Evolutionary conservation across 2,113 vertebrate genomes (phyloP).

Genomic region (Anoura caudifer): DNA sequence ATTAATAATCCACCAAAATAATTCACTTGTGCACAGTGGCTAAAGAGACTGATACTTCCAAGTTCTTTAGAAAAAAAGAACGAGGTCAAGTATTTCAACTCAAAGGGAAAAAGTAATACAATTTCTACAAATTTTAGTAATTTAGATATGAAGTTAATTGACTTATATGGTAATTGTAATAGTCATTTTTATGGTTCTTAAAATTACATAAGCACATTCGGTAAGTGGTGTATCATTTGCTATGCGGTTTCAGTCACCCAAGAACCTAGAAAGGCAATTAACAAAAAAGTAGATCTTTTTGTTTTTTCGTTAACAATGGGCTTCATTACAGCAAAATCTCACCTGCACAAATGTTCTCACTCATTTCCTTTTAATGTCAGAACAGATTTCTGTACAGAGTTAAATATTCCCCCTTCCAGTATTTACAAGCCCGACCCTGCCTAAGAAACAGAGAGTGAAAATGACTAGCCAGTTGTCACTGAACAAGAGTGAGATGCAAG

Average conservation of each 20-base stretch:
- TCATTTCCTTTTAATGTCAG: conserved; percentile 50
- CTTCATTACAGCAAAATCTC: conserved; percentile 49
- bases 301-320: background rate
- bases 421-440: conserved; percentile 49
- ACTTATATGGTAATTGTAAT: background rate
- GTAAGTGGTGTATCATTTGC: background rate
- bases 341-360: conserved; percentile 50
- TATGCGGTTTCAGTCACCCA: background rate
- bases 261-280: background rate
- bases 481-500: background rate
- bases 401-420: conserved; percentile 58
- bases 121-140: background rate
- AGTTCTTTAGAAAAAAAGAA: background rate
- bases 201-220: background rate
- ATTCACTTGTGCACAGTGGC: too few species aligned
- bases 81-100: background rate
- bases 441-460: conserved; percentile 51
- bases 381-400: conserved; percentile 58
- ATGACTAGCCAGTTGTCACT: conserved; percentile 33
- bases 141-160: background rate
- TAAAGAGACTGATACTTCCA: background rate
- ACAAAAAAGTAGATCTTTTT: background rate
- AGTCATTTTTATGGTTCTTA: background rate
- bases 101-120: background rate
- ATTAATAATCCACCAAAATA: background rate